These are phyloP conservation scores for Procambarus clarkii DNA, from an alignment of 1,140 invertebrate species.

Conservation along the genomic window DNA sequence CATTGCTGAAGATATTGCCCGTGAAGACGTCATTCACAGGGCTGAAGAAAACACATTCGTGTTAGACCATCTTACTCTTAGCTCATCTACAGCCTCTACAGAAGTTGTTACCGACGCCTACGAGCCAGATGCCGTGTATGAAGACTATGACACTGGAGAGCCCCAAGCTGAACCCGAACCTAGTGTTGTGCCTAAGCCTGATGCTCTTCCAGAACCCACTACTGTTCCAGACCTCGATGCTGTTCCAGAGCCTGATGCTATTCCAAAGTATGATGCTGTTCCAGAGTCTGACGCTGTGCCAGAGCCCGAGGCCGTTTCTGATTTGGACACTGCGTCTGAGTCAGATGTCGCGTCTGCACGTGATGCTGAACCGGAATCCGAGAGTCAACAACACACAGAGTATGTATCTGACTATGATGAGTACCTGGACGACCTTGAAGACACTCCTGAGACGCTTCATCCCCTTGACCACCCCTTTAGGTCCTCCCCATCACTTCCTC, in stretches of 20 bases:
- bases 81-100: not conserved
- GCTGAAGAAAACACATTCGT: not conserved
- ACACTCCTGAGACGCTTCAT: not conserved
- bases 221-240: not conserved
- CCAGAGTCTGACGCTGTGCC: not conserved
- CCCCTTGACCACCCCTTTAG: not conserved
- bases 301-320: not conserved
- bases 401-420: constrained; percentile 23
- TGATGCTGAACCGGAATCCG: not conserved
- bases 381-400: constrained; percentile 10
- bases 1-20: not conserved
- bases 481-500: not conserved
- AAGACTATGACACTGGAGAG: not conserved
- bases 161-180: not conserved
- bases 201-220: not conserved
- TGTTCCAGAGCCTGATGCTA: not conserved
- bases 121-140: not conserved
- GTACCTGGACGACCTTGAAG: constrained; percentile 1
- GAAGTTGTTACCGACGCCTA: not conserved
- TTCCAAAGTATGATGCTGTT: not conserved
- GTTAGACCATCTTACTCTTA: not conserved
- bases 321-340: constrained; percentile 28
- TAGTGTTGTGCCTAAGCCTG: not conserved
- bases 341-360: not conserved
- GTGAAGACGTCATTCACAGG: not conserved